A percentile compares a stretch with the other conserved stretches of the same genome.
phyloP scores from a whole-genome alignment of 2,888 invertebrate genomes.

The Cordilura impudica region DNA sequence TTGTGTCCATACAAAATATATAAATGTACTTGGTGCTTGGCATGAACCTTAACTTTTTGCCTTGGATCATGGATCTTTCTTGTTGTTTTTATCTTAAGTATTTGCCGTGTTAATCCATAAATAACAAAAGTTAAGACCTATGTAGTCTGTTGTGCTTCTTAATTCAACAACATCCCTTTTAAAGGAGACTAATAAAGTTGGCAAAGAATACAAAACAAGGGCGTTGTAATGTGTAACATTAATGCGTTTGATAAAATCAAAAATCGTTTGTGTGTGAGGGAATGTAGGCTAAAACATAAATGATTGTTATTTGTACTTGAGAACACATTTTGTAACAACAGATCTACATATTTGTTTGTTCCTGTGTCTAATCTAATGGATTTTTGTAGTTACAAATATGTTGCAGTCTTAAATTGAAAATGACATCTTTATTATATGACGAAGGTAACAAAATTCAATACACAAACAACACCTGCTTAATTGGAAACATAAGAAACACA shows the following conservation, averaged over 20 bases:
- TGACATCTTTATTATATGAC: conserved; percentile 58
- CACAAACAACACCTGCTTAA: conserved; percentile 24
- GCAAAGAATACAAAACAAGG: conserved; percentile 25
- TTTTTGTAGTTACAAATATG: conserved; percentile 49
- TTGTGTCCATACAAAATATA: conserved; percentile 24
- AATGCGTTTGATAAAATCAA: conserved; percentile 56
- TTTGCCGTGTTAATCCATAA: conserved; percentile 53
- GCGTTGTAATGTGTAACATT: conserved; percentile 57
- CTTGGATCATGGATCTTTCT: conserved; percentile 25
- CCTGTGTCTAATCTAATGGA: conserved; percentile 52
- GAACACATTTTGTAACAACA: neutral
- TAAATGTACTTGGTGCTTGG: conserved; percentile 27
- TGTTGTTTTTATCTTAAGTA: conserved; percentile 40
- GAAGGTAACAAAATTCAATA: conserved; percentile 21
- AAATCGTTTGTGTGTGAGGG: conserved; percentile 15
- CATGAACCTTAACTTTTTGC: conserved; percentile 1
- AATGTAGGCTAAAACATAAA: conserved; percentile 55
- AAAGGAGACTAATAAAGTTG: conserved; percentile 34
- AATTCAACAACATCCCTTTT: neutral
- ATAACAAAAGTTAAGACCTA: conserved; percentile 28
- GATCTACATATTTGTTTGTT: neutral
- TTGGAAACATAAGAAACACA: neutral
- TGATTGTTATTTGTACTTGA: conserved; percentile 20
- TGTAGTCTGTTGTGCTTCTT: conserved; percentile 15
- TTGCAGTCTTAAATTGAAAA: conserved; percentile 53